These are phyloP conservation scores for Herpetotheres cachinnans DNA, from an alignment of 2,113 vertebrate species.

Conservation along the genomic window DNA sequence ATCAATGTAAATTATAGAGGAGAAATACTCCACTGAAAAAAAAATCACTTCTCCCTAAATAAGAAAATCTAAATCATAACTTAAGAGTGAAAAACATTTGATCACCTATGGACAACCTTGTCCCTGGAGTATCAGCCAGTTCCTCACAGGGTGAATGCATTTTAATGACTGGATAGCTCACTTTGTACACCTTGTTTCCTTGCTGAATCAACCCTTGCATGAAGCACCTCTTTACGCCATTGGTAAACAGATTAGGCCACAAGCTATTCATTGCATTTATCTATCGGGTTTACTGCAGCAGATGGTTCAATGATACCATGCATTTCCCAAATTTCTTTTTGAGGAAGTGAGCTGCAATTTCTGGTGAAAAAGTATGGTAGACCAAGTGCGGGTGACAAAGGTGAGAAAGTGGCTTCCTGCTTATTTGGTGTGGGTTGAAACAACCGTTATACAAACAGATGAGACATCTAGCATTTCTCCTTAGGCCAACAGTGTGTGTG, in stretches of 20 bases:
- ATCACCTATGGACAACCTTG: not conserved
- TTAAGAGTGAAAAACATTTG: not conserved
- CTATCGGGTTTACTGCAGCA: not conserved
- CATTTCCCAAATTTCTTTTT: constrained; percentile 29
- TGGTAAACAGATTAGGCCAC: not conserved
- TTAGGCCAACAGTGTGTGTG: not conserved
- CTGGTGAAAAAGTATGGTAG: not conserved
- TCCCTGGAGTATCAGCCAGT: not conserved
- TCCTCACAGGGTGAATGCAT: not conserved
- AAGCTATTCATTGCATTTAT: constrained; percentile 18
- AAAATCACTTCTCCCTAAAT: not conserved
- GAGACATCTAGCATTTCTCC: not conserved
- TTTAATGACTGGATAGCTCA: not conserved
- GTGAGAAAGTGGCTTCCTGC: not conserved
- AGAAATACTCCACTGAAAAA: not conserved
- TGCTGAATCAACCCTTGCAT: not conserved
- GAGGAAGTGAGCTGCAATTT: not conserved
- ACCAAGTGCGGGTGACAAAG: not conserved
- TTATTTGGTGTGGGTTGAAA: not conserved
- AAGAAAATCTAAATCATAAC: not conserved
- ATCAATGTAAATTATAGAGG: not conserved
- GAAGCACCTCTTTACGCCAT: not conserved
- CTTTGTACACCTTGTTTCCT: not conserved
- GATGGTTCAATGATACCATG: not conserved
- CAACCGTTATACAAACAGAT: not conserved